Percentiles rank a stretch among this genome's conserved stretches.
phyloP scores from a whole-genome alignment of 2,888 invertebrate genomes.

The Lysandra coridon region DNA sequence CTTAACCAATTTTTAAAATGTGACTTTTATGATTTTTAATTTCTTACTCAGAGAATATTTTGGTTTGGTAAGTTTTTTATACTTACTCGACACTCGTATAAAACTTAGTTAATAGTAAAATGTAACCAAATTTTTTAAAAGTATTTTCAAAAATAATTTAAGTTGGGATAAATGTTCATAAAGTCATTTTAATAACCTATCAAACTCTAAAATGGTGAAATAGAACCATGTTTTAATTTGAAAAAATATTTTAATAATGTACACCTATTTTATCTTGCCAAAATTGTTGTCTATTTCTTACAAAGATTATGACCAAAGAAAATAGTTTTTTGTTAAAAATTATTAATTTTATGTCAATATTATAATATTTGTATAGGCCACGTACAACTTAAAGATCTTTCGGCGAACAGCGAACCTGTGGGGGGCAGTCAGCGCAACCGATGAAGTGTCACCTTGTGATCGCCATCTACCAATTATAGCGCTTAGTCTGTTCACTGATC shows the following conservation, averaged over 20 bases:
- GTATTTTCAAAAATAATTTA: too few species aligned
- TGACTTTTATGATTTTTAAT: not conserved
- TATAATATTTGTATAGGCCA: not conserved
- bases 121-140: too few species aligned
- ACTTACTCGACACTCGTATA: too few species aligned
- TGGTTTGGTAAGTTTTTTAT: too few species aligned
- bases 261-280: constrained; percentile 39
- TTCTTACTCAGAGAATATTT: too few species aligned
- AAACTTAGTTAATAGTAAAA: too few species aligned
- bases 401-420: not conserved
- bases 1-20: not conserved
- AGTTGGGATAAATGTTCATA: too few species aligned
- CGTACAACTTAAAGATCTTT: not conserved
- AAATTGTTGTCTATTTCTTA: constrained; percentile 35
- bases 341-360: constrained; percentile 4
- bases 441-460: too few species aligned
- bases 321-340: constrained; percentile 33
- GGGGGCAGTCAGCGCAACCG: not conserved
- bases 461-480: too few species aligned
- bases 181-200: not conserved
- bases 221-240: constrained; percentile 5
- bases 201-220: not conserved
- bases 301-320: constrained; percentile 53
- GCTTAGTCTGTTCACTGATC: not conserved
- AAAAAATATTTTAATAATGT: not conserved